Conservation (phyloP, 2,888 invertebrate species). For the Cantharis lateralis region DNA sequence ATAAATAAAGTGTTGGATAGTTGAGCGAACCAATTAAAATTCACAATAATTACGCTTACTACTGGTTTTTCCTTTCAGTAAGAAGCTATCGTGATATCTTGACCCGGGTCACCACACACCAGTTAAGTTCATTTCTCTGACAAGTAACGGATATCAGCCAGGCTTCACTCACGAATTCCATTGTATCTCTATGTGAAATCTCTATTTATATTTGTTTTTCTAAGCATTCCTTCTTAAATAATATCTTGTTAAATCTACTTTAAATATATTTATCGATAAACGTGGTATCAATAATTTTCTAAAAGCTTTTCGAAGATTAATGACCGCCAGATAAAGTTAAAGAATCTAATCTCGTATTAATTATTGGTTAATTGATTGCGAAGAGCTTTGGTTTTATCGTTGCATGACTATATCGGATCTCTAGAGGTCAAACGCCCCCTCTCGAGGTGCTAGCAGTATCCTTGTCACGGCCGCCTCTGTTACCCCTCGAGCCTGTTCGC, state of each 20-base stretch:
- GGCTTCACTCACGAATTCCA: conserved; percentile 53
- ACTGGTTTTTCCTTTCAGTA: conserved; percentile 16
- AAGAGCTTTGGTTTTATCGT: conserved; percentile 30
- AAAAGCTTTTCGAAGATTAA: background rate
- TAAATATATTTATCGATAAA: background rate
- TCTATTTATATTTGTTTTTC: conserved; percentile 50
- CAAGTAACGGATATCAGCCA: conserved; percentile 50
- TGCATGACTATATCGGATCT: conserved; percentile 44
- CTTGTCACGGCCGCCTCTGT: conserved; percentile 47
- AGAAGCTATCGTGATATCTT: conserved; percentile 23
- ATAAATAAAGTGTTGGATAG: background rate
- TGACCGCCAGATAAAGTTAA: background rate
- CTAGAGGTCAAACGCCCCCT: conserved; percentile 45
- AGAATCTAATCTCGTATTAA: conserved; percentile 5
- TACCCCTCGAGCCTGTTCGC: conserved; percentile 41
- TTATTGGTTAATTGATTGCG: conserved; percentile 22
- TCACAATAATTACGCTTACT: conserved; percentile 6
- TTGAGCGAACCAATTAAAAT: conserved; percentile 9
- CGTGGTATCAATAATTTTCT: background rate
- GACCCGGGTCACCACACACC: conserved; percentile 42
- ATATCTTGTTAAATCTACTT: conserved; percentile 14
- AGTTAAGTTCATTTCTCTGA: conserved; percentile 40
- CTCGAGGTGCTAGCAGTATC: conserved; percentile 40
- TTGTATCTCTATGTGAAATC: conserved; percentile 56
- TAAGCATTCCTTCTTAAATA: conserved; percentile 42